These are phyloP conservation scores for Biston betularia DNA, from an alignment of 2,888 invertebrate genomes.

Conservation along the genomic window DNA sequence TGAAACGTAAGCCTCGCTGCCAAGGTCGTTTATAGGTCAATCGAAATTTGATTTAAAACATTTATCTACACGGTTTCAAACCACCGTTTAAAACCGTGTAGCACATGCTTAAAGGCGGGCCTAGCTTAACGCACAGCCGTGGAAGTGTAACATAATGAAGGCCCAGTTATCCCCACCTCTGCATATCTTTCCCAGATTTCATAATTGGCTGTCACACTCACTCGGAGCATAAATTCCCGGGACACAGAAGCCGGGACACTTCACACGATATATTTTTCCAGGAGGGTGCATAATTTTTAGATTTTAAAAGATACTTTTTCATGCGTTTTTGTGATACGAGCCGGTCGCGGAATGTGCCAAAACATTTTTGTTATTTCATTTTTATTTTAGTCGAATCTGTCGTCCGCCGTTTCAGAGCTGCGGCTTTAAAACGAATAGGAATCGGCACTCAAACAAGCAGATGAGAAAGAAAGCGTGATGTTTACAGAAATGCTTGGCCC, in stretches of 20 bases:
- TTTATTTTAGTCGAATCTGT: neutral
- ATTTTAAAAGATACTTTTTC: conserved; percentile 25
- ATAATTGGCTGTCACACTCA: conserved; percentile 58
- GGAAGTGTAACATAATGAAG: conserved; percentile 46
- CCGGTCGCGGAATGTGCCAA: neutral
- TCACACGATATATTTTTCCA: conserved; percentile 36
- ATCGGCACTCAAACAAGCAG: too few species aligned
- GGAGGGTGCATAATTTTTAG: conserved; percentile 38
- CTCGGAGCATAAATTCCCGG: conserved; percentile 45
- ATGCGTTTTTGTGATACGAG: conserved; percentile 15
- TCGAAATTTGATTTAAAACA: too few species aligned
- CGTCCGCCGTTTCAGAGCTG: too few species aligned
- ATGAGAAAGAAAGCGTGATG: too few species aligned
- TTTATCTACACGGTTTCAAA: too few species aligned
- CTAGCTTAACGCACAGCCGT: conserved; percentile 3
- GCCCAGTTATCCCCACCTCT: conserved; percentile 51
- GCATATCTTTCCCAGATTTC: conserved; percentile 56
- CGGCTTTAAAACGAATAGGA: too few species aligned
- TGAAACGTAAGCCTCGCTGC: too few species aligned
- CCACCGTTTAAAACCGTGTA: too few species aligned
- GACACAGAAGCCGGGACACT: conserved; percentile 37
- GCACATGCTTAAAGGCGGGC: neutral
- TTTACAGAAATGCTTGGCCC: too few species aligned
- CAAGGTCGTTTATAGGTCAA: too few species aligned
- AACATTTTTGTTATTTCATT: neutral